These are phyloP conservation scores for Arctia plantaginis DNA, from an alignment of 2,888 invertebrate species.

Conservation along the genomic window DNA sequence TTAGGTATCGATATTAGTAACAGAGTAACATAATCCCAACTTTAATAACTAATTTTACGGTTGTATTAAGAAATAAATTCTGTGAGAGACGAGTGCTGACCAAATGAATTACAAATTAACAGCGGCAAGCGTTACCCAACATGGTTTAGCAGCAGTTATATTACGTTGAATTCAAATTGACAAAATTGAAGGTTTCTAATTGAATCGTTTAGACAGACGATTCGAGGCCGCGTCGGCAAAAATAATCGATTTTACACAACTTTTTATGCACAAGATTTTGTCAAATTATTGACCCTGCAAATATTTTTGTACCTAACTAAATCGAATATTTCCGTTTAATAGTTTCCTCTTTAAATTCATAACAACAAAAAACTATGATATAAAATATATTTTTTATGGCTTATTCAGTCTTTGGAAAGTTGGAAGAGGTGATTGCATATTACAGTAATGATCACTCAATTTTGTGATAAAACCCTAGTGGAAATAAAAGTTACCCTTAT, in stretches of 20 bases:
- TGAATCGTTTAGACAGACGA: neutral
- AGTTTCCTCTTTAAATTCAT: neutral
- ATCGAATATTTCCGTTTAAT: no score
- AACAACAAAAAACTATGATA: neutral
- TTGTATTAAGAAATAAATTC: slow-evolving; percentile 32
- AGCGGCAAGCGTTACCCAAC: neutral
- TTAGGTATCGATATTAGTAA: slow-evolving; percentile 26
- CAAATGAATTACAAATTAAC: slow-evolving; percentile 37
- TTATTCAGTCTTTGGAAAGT: no score
- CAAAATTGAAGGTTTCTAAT: neutral
- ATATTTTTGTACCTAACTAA: neutral
- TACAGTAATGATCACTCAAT: neutral
- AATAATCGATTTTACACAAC: neutral
- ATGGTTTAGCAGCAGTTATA: neutral
- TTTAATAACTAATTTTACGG: slow-evolving; percentile 35
- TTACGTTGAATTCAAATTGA: neutral
- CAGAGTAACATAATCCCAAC: slow-evolving; percentile 39
- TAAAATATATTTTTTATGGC: no score
- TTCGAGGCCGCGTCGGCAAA: neutral
- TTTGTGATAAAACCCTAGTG: no score
- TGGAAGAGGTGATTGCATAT: neutral
- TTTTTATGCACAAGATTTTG: neutral
- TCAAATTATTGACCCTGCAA: neutral
- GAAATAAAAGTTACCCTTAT: no score
- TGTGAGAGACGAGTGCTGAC: slow-evolving; percentile 19